Evolutionary conservation across 1,140 invertebrate species (phyloP), one percentile per base, ranked within the genome.

Genomic region (Eulimnadia texana): DNA sequence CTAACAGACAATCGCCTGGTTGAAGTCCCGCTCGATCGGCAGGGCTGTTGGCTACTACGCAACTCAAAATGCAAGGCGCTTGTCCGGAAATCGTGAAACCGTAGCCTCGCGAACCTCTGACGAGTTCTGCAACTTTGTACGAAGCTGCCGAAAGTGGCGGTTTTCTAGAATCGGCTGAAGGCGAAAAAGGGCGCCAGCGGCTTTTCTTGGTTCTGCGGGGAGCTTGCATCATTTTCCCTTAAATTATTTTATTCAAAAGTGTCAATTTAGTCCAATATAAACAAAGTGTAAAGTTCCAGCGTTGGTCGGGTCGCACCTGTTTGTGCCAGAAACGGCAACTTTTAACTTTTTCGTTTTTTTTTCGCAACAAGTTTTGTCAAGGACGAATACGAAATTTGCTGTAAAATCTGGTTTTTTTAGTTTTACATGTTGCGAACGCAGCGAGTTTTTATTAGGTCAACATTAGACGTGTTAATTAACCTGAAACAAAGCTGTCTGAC

Each of bases 41-140:
- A 2, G 89, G 88, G 68, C 88, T 90, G 63, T 85, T 84, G 63
- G 79, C 76, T 1, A 90, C 88, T 67, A 93, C 92, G 71, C 86
- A 90, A 66, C 88, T 90, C 11, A 94, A 76, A 65, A 92, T 84
- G 71, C 90, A 93, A 0, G 90, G 90, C 66, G 89, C 86, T 68
- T 94, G 89, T 0, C 90, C 90, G n/a, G 90, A 92, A 65, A 93
- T 91, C 13, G 90, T 93, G 69, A 93, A 93, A 6, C 90, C 90
- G 72, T 89, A 93, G 9, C 90, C 90, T 68, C 88, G 87, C 61
- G 82, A 78, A 1, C 91, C 89, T 60, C 91, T 78, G 0, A 81
- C 77, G 9, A 96, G 81, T 68, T 95, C 88, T 20, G 95, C 87
- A 28, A 61, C 60, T 22, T 52, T 51, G 29, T 57, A 57, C 27